Evolutionary conservation across 2,888 invertebrate species (phyloP).

Genomic region (Stenotaenia linearis): DNA sequence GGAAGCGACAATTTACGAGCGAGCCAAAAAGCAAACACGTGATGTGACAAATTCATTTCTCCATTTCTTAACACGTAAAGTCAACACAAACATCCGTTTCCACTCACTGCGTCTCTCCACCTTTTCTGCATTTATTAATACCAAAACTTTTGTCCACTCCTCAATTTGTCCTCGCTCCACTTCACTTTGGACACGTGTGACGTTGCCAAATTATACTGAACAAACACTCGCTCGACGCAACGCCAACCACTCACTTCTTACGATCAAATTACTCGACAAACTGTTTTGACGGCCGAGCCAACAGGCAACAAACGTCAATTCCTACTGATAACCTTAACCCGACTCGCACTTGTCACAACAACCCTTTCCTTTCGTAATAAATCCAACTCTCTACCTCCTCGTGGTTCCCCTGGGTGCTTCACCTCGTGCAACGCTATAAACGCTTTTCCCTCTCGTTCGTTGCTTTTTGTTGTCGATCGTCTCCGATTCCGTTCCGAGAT

Average conservation of each 20-base stretch:
- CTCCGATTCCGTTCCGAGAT: too few species aligned
- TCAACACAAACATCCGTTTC: not conserved
- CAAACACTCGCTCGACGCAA: not conserved
- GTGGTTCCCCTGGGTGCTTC: too few species aligned
- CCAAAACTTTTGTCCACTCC: not conserved
- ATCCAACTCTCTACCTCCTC: not conserved
- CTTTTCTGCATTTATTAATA: not conserved
- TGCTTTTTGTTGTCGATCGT: too few species aligned
- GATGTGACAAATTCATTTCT: not conserved
- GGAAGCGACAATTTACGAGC: not conserved
- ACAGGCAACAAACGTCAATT: not conserved
- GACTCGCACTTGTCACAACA: not conserved
- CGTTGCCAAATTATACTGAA: slow-evolving; percentile 17
- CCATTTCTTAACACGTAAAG: not conserved
- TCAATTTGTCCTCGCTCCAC: slow-evolving; percentile 12
- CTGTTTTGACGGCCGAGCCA: not conserved
- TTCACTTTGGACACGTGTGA: not conserved
- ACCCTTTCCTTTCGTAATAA: too few species aligned
- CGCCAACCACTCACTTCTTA: not conserved
- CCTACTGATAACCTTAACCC: not conserved
- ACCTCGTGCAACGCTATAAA: too few species aligned
- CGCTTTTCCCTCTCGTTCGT: too few species aligned
- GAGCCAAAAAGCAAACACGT: not conserved
- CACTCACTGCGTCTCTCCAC: not conserved
- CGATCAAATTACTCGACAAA: slow-evolving; percentile 6